Evolutionary conservation across 1,140 invertebrate species (phyloP).

Genomic region (Drosophila yakuba): DNA sequence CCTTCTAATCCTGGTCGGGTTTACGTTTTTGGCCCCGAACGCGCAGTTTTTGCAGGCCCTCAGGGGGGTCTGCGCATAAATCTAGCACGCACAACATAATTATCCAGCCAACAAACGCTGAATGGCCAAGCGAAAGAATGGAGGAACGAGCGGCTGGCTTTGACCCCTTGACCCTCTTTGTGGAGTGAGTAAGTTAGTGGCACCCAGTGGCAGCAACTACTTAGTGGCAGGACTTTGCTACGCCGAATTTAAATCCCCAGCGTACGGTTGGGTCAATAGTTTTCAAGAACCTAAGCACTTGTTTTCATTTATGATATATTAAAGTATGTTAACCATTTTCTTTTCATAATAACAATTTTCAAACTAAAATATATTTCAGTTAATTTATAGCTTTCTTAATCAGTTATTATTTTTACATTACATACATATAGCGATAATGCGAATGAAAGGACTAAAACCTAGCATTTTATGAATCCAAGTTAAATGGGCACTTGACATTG

Average conservation of each 20-base stretch:
- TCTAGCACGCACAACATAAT: slow-evolving; percentile 79
- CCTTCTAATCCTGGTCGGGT: slow-evolving; percentile 60
- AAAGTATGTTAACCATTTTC: too few relatives aligned
- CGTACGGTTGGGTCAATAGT: neutral
- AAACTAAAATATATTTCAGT: neutral
- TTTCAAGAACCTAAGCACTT: too few relatives aligned
- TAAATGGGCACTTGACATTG: slow-evolving; percentile 21
- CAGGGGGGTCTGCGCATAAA: slow-evolving; percentile 59
- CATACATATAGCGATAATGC: too few relatives aligned
- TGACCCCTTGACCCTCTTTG: neutral
- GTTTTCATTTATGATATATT: too few relatives aligned
- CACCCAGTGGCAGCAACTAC: slow-evolving; percentile 51
- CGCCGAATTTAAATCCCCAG: slow-evolving; percentile 44
- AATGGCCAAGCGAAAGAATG: slow-evolving; percentile 56
- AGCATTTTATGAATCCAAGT: neutral
- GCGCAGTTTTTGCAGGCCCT: slow-evolving; percentile 11
- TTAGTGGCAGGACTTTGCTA: slow-evolving; percentile 33
- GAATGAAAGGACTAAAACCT: too few relatives aligned
- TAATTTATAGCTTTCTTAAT: neutral
- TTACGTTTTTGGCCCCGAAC: slow-evolving; percentile 38
- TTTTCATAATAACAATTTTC: too few relatives aligned
- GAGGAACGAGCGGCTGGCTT: neutral
- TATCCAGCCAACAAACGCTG: slow-evolving; percentile 81
- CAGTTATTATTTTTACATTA: neutral
- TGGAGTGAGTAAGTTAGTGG: slow-evolving; percentile 39